phyloP scores from a whole-genome alignment of 2,113 vertebrate genomes.

The Aptenodytes patagonicus region DNA sequence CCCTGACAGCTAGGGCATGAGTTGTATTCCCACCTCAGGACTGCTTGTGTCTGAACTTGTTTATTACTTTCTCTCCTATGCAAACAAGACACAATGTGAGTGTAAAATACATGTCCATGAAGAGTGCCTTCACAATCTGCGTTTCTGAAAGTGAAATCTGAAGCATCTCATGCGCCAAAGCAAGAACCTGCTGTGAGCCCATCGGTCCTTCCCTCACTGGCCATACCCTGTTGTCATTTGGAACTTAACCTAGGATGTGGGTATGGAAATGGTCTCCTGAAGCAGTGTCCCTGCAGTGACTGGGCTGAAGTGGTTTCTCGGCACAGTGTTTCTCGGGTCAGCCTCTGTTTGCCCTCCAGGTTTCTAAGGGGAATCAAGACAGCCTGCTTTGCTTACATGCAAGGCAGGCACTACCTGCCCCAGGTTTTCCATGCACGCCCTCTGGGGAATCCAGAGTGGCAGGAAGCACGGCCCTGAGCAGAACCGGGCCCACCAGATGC shows the following conservation, averaged over 20 bases:
- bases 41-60: background rate
- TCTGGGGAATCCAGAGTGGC: background rate
- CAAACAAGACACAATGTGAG: background rate
- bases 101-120: background rate
- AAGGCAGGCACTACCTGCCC: background rate
- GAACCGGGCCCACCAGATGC: background rate
- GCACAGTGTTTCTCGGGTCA: background rate
- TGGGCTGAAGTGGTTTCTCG: background rate
- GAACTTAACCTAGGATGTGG: background rate
- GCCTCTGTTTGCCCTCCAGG: background rate
- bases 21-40: background rate
- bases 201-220: background rate
- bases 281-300: fast-evolving
- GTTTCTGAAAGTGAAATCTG: background rate
- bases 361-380: background rate
- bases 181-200: background rate
- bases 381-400: background rate
- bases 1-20: background rate
- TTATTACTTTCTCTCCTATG: background rate
- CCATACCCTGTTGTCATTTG: background rate
- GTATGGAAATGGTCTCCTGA: background rate
- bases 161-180: background rate
- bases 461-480: background rate
- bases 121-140: background rate
- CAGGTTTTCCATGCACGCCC: background rate